Conservation (phyloP, 2,113 vertebrate genomes). For the Heterotis niloticus region DNA sequence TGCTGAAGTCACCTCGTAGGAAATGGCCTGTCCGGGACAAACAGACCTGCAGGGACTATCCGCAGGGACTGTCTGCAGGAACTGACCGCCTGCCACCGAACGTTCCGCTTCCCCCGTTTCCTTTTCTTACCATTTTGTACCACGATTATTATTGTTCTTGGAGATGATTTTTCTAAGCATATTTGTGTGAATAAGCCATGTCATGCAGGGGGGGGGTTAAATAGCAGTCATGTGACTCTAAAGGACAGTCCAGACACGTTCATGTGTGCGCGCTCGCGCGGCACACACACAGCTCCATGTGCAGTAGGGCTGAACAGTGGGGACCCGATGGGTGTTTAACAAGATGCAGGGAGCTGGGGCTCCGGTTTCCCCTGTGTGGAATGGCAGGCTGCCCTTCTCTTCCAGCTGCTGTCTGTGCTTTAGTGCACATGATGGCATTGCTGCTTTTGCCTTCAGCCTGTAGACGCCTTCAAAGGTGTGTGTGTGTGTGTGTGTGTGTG, state of each 20-base stretch:
- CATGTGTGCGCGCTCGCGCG: not conserved
- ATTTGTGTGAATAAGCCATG: slow-evolving; percentile 8
- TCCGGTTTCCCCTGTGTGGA: too few relatives aligned
- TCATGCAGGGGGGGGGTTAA: not conserved
- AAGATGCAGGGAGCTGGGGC: too few relatives aligned
- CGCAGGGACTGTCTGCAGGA: not conserved
- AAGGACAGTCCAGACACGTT: not conserved
- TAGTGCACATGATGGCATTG: too few relatives aligned
- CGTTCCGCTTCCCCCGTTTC: not conserved
- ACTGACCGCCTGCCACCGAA: not conserved
- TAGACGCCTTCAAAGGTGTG: too few relatives aligned
- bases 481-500: too few relatives aligned
- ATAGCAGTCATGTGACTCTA: slow-evolving; percentile 1
- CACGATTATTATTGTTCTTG: not conserved
- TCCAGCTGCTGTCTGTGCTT: too few relatives aligned
- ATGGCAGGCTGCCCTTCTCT: too few relatives aligned
- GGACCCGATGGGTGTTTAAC: not conserved
- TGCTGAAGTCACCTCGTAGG: slow-evolving; percentile 57
- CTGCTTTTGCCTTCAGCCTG: too few relatives aligned
- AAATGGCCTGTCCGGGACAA: not conserved
- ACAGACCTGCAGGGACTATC: not conserved
- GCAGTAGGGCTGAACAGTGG: too few relatives aligned
- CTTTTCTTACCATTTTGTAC: slow-evolving; percentile 7
- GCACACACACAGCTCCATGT: not conserved
- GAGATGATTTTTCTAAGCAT: not conserved